Evolutionary conservation across 2,888 invertebrate genomes (phyloP).

Genomic region (Nephrotoma flavescens): DNA sequence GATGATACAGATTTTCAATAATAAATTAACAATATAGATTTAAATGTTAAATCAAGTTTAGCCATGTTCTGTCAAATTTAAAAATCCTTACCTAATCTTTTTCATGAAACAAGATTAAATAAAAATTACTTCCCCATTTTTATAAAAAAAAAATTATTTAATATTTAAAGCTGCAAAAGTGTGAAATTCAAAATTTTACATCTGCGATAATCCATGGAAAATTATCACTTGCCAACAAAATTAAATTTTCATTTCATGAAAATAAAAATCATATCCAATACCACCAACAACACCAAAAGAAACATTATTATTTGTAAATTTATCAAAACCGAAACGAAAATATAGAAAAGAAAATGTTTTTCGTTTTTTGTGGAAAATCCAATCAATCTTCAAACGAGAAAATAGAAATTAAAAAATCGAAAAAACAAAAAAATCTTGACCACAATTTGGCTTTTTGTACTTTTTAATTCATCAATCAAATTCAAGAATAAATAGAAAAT

Average conservation of each 20-base stretch:
- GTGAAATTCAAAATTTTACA: neutral
- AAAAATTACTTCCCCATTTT: too few species aligned
- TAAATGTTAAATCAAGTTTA: too few species aligned
- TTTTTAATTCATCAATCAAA: neutral
- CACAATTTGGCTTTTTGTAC: neutral
- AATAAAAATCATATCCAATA: neutral
- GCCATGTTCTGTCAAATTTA: too few species aligned
- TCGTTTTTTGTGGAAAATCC: neutral
- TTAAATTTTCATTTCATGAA: neutral
- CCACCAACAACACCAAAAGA: neutral
- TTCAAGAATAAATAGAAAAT: neutral
- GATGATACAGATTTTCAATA: too few species aligned
- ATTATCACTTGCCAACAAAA: neutral
- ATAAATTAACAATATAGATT: too few species aligned
- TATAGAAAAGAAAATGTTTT: neutral
- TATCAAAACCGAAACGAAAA: neutral
- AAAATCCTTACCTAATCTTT: too few species aligned
- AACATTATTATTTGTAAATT: neutral
- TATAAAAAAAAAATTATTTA: neutral
- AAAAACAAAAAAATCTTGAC: neutral
- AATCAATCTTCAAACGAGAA: neutral
- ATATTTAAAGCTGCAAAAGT: neutral
- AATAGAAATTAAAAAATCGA: neutral
- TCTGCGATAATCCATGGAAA: neutral
- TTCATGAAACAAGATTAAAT: too few species aligned